These are phyloP conservation scores for Eupsilia transversa DNA, from an alignment of 2,888 invertebrate species.

Conservation along the genomic window DNA sequence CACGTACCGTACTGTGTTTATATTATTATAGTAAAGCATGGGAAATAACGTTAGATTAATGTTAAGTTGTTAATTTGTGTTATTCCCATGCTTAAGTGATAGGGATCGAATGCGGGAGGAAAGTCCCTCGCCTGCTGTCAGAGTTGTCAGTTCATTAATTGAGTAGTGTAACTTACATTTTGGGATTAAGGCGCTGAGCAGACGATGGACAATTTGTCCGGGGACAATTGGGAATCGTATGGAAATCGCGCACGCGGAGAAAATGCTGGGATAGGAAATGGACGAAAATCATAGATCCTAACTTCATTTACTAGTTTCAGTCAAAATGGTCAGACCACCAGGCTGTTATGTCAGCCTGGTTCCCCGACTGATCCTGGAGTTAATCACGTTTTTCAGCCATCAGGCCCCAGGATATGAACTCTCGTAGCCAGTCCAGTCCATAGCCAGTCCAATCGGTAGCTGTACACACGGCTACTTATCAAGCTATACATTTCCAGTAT, in stretches of 20 bases:
- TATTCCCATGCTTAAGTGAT: conserved; percentile 1
- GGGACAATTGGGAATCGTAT: no score
- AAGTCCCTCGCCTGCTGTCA: neutral
- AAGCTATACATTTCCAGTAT: no score
- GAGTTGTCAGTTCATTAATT: conserved; percentile 4
- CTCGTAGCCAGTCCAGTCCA: no score
- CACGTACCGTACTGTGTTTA: conserved; percentile 50
- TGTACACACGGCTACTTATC: no score
- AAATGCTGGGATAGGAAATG: no score
- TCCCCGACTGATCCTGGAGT: neutral
- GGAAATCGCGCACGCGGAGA: no score
- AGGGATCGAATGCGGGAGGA: neutral
- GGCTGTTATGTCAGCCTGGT: no score
- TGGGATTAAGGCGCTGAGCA: no score
- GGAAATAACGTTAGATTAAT: conserved; percentile 43
- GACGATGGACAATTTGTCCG: no score
- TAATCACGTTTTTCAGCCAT: neutral
- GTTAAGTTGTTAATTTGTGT: conserved; percentile 10
- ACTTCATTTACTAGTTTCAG: neutral
- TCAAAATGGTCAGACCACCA: no score
- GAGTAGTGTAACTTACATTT: neutral
- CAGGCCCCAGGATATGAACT: neutral
- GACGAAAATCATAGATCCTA: neutral
- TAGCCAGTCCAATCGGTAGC: neutral
- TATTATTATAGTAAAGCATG: conserved; percentile 11